Evolutionary conservation across 1,140 invertebrate species (phyloP).

Genomic region (Drosophila willistoni): DNA sequence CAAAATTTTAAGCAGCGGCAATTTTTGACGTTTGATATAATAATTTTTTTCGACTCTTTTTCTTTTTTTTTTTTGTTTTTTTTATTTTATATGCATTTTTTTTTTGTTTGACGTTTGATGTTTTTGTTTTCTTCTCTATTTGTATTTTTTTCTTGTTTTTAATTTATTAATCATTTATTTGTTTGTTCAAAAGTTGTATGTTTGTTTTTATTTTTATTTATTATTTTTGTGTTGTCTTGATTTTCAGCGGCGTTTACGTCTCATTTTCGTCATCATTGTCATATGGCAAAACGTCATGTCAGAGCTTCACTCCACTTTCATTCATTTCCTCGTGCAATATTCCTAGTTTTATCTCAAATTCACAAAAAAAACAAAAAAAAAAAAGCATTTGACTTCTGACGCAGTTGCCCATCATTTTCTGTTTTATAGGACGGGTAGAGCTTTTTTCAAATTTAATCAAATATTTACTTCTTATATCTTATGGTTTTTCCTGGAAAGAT

Average conservation of each 20-base stretch:
- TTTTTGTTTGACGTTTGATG: not conserved
- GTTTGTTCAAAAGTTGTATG: slow-evolving; percentile 47
- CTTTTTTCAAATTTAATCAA: too few species aligned
- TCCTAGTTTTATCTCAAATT: too few species aligned
- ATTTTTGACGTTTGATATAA: not conserved
- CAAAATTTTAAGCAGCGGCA: slow-evolving; percentile 25
- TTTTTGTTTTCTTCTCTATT: not conserved
- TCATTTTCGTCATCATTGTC: slow-evolving; percentile 45
- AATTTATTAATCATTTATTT: slow-evolving; percentile 77
- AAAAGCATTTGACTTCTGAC: too few species aligned
- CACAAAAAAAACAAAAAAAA: too few species aligned
- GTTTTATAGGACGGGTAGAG: too few species aligned
- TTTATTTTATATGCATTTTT: not conserved
- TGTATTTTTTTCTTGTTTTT: slow-evolving; percentile 41
- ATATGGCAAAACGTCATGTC: slow-evolving; percentile 54
- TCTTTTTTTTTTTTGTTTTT: too few species aligned
- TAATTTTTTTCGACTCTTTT: not conserved
- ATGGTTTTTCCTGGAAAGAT: too few species aligned
- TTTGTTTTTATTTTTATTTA: slow-evolving; percentile 26
- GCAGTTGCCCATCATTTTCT: too few species aligned
- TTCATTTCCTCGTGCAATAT: too few species aligned
- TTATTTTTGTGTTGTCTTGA: slow-evolving; percentile 1
- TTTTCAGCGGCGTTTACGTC: slow-evolving; percentile 18
- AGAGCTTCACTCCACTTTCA: not conserved
- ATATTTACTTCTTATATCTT: too few species aligned